Evolutionary conservation across 2,797 vertebrate genomes (phyloP), one percentile per base, ranked within the genome.

Genomic region (Alectoris magna): DNA sequence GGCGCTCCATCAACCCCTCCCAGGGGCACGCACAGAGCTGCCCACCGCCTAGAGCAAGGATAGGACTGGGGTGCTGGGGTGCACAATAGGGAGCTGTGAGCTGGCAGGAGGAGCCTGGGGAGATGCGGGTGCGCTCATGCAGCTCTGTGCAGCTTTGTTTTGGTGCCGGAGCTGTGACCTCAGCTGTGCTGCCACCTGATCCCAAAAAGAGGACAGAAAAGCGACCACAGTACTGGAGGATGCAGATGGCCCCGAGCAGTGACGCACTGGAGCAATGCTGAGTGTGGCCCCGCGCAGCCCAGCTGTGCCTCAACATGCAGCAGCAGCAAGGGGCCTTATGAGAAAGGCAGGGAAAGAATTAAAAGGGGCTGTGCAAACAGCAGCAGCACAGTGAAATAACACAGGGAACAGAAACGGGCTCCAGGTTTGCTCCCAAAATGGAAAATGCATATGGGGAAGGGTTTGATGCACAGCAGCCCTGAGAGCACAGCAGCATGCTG

Each of bases 201-300:
- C 55, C 87, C 44, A 6, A 3, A 29, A 31, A 44, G 29, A 58
- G 55, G n/a, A 43, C 26, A 83, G 39, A 79, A 62, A 38, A 14
- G 23, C 29, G 14, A 9, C 68, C 15, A 3, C 43, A 9, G 69
- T 9, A 23, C 78, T 22, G 66, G 26, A 63, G 51, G 78, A 5
- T 69, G 90, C 93, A 91, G 82, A 63, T 67, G 73, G 90, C 87
- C 74, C 34, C 44, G 39, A 72, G 70, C 87, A 39, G 83, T 26
- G 59, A 22, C 18, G 29, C 4, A 69, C 59, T 34, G 73, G 69
- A 84, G 83, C 8, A 0, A 29, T 2, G 62, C 62, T 63, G 69
- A 79, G 77, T 64, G 22, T 8, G 5, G 53, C 85, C 9, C 77
- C 6, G 38, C 56, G 31, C 56, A 3, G 53, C 53, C 29, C 53